These are phyloP conservation scores for Drosophila mojavensis DNA, from an alignment of 1,140 invertebrate genomes.

Conservation along the genomic window DNA sequence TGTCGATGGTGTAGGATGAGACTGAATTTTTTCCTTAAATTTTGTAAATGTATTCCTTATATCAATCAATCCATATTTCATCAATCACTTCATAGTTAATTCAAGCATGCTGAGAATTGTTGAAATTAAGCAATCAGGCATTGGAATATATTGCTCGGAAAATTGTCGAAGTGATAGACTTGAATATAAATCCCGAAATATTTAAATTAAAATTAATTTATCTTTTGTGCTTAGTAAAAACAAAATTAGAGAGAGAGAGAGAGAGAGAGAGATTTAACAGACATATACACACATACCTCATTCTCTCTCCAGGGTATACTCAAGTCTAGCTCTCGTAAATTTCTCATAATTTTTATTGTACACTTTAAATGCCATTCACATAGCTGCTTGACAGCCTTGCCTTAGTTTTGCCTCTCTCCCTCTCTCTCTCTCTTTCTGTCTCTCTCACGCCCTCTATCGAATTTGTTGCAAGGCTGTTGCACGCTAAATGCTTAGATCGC, in stretches of 20 bases:
- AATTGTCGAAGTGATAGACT: too few relatives aligned
- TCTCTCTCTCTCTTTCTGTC: too few relatives aligned
- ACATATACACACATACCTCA: too few relatives aligned
- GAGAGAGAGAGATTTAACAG: too few relatives aligned
- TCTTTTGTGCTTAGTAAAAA: too few relatives aligned
- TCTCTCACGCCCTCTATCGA: slow-evolving; percentile 16
- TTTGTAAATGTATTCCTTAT: neutral
- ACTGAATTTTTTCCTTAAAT: neutral
- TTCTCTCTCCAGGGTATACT: slow-evolving; percentile 1
- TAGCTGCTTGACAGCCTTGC: slow-evolving; percentile 36
- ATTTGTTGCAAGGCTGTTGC: slow-evolving; percentile 47
- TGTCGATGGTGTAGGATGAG: neutral
- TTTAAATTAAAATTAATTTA: neutral
- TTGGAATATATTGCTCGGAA: too few relatives aligned
- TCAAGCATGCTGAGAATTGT: too few relatives aligned
- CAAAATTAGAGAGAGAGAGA: too few relatives aligned
- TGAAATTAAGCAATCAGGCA: too few relatives aligned
- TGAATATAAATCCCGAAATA: neutral
- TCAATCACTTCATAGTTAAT: too few relatives aligned
- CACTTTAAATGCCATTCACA: slow-evolving; percentile 28
- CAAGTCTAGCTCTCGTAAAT: neutral
- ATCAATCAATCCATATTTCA: too few relatives aligned
- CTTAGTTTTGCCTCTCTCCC: slow-evolving; percentile 7
- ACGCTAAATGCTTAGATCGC: slow-evolving; percentile 23
- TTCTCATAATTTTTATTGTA: slow-evolving; percentile 1